Evolutionary conservation across 2,113 vertebrate genomes (phyloP), one percentile per base, ranked within the genome.

Genomic region (Muntiacus reevesi): DNA sequence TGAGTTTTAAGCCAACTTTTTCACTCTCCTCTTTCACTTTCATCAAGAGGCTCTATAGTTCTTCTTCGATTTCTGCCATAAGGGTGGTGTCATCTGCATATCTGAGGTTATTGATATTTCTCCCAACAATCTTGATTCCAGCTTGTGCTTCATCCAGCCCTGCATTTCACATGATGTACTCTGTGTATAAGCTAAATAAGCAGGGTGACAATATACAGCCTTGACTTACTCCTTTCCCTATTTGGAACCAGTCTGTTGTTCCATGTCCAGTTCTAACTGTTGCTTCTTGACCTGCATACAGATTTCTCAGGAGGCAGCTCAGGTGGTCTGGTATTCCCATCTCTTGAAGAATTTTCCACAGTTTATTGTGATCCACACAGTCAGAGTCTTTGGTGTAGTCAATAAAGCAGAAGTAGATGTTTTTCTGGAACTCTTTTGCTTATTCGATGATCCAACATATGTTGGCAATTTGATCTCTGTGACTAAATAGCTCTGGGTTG

Each of bases 181-280:
- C 64, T 71, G 64, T 17, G 12, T 36, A 5, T 11, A 71, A 21
- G 17, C 6, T 36, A 21, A 71, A 36, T 21, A 71, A 36, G n/a
- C n/a, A 71, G 28, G 25, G 4, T 13, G 33, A 71, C 64, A 36
- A 71, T 71, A 21, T 71, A 36, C 8, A 71, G n/a, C 17, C n/a
- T 36, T 36, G 17, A 71, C 0, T 0, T 71, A 21, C 64, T 71
- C 9, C 64, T 71, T 1, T 71, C 1, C 64, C n/a, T 5, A 0
- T 36, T 36, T 71, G 64, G n/a, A 71, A 71, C 2, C 64, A 36
- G n/a, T 71, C n/a, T 71, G n/a, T 71, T 36, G 4, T 71, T 21
- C n/a, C 17, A 36, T 36, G 64, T 71, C n/a, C n/a, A 71, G 2
- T 71, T 71, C n/a, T 71, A 21, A 36, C n/a, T 71, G 7, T 71